A percentile compares a stretch with the other conserved stretches of the same genome.
phyloP scores from a whole-genome alignment of 2,113 vertebrate genomes.

The Erythrolamprus reginae region DNA sequence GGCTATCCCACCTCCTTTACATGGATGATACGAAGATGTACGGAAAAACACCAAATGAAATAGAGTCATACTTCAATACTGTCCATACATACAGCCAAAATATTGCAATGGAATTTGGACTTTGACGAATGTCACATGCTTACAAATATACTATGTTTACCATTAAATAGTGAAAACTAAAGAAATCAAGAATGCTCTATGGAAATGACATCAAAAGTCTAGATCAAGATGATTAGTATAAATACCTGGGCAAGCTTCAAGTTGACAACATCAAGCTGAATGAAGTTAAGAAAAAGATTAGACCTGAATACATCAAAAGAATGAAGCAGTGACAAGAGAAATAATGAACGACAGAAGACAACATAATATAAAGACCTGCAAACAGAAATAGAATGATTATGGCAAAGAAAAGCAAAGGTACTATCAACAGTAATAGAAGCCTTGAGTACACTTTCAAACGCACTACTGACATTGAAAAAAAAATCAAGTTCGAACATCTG shows the following conservation, averaged over 20 bases:
- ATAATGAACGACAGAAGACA: background rate
- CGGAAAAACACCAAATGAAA: too few species aligned
- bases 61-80: too few species aligned
- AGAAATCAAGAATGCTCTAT: background rate
- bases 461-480: background rate
- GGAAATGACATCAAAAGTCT: background rate
- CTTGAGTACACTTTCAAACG: too few species aligned
- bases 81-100: too few species aligned
- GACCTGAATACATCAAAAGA: background rate
- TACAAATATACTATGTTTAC: background rate
- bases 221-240: background rate
- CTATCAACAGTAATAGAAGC: too few species aligned
- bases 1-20: too few species aligned
- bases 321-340: background rate
- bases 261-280: background rate
- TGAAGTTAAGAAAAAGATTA: background rate
- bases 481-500: background rate
- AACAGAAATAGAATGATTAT: too few species aligned
- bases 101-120: too few species aligned
- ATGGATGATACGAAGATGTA: too few species aligned
- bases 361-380: background rate
- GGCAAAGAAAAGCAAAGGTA: too few species aligned
- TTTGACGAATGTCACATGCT: background rate
- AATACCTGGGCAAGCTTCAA: background rate
- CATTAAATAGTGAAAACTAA: background rate